Conservation (phyloP, 2,113 vertebrate genomes). For the Bubo bubo region DNA sequence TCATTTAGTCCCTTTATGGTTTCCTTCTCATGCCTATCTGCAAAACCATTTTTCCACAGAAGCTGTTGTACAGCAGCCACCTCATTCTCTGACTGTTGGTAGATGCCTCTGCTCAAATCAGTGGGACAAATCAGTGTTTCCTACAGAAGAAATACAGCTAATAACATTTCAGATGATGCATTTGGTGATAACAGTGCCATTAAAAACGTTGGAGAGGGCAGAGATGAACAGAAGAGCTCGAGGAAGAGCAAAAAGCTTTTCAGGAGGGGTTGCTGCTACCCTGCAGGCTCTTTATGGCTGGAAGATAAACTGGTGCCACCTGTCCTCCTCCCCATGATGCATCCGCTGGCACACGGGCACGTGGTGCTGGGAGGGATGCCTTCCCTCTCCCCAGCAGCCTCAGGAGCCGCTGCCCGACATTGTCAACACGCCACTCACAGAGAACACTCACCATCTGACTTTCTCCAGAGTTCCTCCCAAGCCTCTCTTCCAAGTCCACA, state of each 20-base stretch:
- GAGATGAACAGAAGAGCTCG: not conserved
- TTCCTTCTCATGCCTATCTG: not conserved
- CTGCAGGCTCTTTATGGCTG: not conserved
- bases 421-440: rapidly evolving
- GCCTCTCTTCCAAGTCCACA: not conserved
- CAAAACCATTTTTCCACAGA: not conserved
- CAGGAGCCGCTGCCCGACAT: not conserved
- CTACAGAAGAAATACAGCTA: not conserved
- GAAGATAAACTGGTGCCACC: not conserved
- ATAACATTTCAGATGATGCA: not conserved
- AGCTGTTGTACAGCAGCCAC: not conserved
- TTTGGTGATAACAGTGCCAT: not conserved
- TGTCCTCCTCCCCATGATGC: not conserved
- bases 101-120: not conserved
- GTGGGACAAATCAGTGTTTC: not conserved
- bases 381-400: not conserved
- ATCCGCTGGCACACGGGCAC: rapidly evolving
- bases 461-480: not conserved
- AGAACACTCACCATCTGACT: not conserved
- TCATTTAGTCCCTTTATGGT: not conserved
- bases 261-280: not conserved
- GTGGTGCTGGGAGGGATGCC: too few relatives aligned
- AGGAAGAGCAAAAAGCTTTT: not conserved
- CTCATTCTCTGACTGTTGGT: too few relatives aligned
- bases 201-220: not conserved